Conservation (phyloP, 2,888 invertebrate species). For the Nymphalis urticae region DNA sequence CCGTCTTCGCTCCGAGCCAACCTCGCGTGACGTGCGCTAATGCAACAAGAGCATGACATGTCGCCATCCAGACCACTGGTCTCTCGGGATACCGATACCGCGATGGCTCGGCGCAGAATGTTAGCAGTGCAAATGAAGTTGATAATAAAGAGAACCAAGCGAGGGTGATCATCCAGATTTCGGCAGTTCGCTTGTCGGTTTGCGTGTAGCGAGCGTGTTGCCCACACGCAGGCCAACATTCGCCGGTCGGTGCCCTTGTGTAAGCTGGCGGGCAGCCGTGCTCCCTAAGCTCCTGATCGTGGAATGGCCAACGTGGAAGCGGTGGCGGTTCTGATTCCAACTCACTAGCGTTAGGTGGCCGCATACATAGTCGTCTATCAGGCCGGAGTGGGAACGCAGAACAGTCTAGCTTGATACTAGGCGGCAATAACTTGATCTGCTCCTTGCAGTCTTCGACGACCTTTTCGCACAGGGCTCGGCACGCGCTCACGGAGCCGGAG, state of each 20-base stretch:
- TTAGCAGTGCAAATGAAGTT: slow-evolving; percentile 90
- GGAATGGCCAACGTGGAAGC: slow-evolving; percentile 69
- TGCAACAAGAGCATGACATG: slow-evolving; percentile 92
- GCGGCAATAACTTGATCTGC: slow-evolving; percentile 86
- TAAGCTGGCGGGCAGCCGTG: slow-evolving; percentile 83
- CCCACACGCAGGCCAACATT: slow-evolving; percentile 85
- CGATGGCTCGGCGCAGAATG: slow-evolving; percentile 93
- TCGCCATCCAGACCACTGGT: slow-evolving; percentile 93
- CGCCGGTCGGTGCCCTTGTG: slow-evolving; percentile 79
- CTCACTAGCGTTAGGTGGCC: slow-evolving; percentile 80
- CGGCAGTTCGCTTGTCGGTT: slow-evolving; percentile 85
- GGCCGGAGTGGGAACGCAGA: slow-evolving; percentile 88
- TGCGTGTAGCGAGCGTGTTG: slow-evolving; percentile 85
- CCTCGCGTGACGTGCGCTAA: slow-evolving; percentile 87
- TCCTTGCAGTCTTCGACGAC: slow-evolving; percentile 87
- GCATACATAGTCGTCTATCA: slow-evolving; percentile 88
- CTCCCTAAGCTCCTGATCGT: slow-evolving; percentile 57
- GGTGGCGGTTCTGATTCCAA: slow-evolving; percentile 69
- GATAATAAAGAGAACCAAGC: slow-evolving; percentile 90
- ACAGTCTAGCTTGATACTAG: slow-evolving; percentile 89
- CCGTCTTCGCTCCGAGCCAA: slow-evolving; percentile 74
- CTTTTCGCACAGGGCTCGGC: slow-evolving; percentile 91
- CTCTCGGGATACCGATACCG: slow-evolving; percentile 96
- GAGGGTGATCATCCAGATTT: slow-evolving; percentile 88
- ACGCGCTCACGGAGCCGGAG: slow-evolving; percentile 91